Conservation (phyloP, 1,140 invertebrate genomes). For the Zophobas morio region DNA sequence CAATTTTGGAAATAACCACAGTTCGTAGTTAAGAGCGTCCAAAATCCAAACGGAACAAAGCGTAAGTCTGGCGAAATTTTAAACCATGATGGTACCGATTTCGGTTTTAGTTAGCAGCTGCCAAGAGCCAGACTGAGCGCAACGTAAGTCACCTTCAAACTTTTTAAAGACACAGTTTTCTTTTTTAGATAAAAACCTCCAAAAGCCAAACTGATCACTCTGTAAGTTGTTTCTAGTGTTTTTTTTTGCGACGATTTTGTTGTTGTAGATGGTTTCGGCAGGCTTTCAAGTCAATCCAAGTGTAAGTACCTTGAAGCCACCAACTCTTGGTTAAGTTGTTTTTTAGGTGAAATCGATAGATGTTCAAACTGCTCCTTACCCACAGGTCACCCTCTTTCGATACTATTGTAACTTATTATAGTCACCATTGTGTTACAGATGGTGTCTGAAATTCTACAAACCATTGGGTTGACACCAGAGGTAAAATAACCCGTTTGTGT, state of each 20-base stretch:
- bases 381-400: neutral
- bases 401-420: neutral
- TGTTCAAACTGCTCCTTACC: neutral
- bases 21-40: too few species aligned
- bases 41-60: too few species aligned
- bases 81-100: too few species aligned
- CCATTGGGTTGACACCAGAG: neutral
- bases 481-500: neutral
- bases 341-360: conserved; percentile 9
- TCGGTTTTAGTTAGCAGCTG: too few species aligned
- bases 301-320: neutral
- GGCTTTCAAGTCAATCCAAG: conserved; percentile 22
- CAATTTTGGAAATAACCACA: too few species aligned
- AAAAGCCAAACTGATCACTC: neutral
- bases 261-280: conserved; percentile 15
- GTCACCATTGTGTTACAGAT: neutral
- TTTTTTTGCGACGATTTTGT: neutral
- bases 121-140: too few species aligned
- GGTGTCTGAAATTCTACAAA: conserved; percentile 20
- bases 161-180: neutral
- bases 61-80: too few species aligned
- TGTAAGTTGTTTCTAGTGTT: neutral
- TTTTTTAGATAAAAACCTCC: neutral
- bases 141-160: too few species aligned
- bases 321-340: neutral